These are phyloP conservation scores for Paralichthys olivaceus DNA, from an alignment of 2,113 vertebrate species.

Conservation along the genomic window DNA sequence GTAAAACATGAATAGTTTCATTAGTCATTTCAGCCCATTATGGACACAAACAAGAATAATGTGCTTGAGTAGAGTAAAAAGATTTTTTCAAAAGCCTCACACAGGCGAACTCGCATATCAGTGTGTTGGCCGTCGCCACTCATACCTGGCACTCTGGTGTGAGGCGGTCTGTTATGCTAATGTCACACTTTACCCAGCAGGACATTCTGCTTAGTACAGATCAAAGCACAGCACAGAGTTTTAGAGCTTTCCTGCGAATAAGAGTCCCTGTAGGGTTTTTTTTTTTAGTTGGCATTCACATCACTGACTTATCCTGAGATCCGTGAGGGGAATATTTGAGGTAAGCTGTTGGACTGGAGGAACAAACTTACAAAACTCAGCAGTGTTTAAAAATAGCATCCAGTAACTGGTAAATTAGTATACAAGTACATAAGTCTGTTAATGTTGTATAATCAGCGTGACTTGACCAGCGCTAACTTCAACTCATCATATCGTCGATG, in stretches of 20 bases:
- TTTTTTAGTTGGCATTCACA: conserved; percentile 44
- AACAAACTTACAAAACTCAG: conserved; percentile 29
- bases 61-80: not conserved
- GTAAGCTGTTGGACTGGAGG: conserved; percentile 22
- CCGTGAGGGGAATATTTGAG: conserved; percentile 34
- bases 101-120: not conserved
- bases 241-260: conserved; percentile 48
- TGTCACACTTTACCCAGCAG: conserved; percentile 54
- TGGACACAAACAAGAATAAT: not conserved
- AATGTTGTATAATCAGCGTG: not conserved
- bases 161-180: conserved; percentile 46
- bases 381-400: conserved; percentile 32
- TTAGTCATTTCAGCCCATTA: not conserved
- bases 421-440: not conserved
- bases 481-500: not conserved
- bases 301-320: conserved; percentile 37
- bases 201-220: conserved; percentile 38
- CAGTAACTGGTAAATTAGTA: not conserved
- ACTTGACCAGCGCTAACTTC: not conserved
- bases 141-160: conserved; percentile 35
- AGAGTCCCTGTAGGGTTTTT: conserved; percentile 34
- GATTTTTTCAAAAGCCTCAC: not conserved
- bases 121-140: not conserved
- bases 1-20: not conserved
- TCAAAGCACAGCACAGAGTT: conserved; percentile 61